Evolutionary conservation across 2,797 vertebrate genomes (phyloP), one percentile per base, ranked within the genome.

Genomic region (Hypotaenidia okinawae): DNA sequence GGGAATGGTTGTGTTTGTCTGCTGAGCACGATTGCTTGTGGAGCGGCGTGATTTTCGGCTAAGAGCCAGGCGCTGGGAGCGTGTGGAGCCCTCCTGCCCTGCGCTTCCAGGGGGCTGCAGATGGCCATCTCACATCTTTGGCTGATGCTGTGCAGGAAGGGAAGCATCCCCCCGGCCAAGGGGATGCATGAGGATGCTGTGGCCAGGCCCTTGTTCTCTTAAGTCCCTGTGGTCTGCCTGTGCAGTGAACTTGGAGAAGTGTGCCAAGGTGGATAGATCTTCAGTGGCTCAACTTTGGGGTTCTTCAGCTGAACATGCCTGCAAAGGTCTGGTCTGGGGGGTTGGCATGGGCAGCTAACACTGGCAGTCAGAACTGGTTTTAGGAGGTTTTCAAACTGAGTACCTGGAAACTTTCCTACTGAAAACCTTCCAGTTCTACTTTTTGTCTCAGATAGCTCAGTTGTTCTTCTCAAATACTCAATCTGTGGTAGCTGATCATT

Each of bases 181-280:
- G 59, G 45, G 43, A 33, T 6, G 1, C 0, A 0, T 10, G 1
- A 0, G 3, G 75, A 2, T 78, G 62, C 57, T 84, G 51, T 57
- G 5, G 37, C 16, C 73, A 22, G n/a, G 35, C 35, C 11, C 13
- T 12, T 49, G 18, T 22, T 41, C 59, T 68, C 22, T 30, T 6
- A 14, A 9, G 47, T 52, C 21, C 78, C 74, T 25, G 13, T 37
- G 41, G 23, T 18, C 43, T 1, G 1, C 23, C 16, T 30, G 19
- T 13, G 35, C 35, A 43, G 0, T 8, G 13, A 49, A 4, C 21
- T 43, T 4, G 12, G 8, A 10, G 16, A 3, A 15, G 21, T 7
- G 19, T 74, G 49, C 54, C 28, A 37, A 54, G 18, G 14, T 5
- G 79, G 55, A 17, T 23, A 25, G 52, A 2, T 49, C 51, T 75